phyloP scores from a whole-genome alignment of 2,113 vertebrate species.

The Platycercus adscitus region DNA sequence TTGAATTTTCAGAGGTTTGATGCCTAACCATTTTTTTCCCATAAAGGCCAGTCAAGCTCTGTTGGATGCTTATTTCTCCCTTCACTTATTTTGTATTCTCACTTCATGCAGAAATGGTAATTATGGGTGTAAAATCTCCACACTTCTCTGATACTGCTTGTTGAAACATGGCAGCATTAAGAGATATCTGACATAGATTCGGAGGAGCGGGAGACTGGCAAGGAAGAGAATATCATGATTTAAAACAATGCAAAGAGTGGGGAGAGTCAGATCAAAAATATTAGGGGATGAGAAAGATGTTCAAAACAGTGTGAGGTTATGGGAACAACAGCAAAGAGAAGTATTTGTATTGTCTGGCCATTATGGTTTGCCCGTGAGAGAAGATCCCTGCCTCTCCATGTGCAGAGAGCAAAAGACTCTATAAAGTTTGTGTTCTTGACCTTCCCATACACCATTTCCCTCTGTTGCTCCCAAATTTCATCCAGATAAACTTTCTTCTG shows the following conservation, averaged over 20 bases:
- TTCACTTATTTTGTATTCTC: background rate
- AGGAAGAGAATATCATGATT: background rate
- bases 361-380: background rate
- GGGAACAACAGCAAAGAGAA: background rate
- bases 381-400: background rate
- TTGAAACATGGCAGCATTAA: rapidly evolving
- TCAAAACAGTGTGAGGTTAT: background rate
- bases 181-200: background rate
- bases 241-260: background rate
- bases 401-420: background rate
- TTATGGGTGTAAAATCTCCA: background rate
- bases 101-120: background rate
- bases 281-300: background rate
- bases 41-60: background rate
- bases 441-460: rapidly evolving
- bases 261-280: background rate
- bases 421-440: background rate
- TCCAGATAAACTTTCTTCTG: background rate
- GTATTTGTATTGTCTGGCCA: background rate
- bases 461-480: background rate
- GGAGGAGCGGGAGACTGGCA: background rate
- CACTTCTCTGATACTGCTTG: background rate
- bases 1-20: background rate
- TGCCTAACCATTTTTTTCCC: background rate
- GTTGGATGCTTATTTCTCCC: background rate